Base-by-base conservation (phyloP, 2,113 vertebrate species). In the Heliornis fulica region DNA sequence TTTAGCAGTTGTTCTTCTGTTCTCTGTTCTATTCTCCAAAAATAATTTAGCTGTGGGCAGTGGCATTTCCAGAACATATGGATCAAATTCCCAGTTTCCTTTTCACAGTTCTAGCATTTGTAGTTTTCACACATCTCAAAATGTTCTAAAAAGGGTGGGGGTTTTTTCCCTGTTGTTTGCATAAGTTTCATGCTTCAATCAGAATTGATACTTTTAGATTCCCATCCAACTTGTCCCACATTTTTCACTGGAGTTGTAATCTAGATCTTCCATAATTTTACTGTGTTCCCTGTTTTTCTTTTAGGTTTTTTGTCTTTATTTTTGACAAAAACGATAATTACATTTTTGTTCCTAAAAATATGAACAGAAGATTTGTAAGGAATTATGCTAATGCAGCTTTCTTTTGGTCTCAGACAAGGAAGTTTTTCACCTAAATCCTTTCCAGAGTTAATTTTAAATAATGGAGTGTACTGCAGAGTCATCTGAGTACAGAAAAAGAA, bases 41-140 rank as follows among this genome's bases (percentile, higher is more conserved):
- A 95, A 96, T 94, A 97, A 90, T 95, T 92, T 91, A 90, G 81
- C 79, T 88, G 96, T 97, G 79, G 96, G 96, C 87, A 96, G 87
- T 96, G 93, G 91, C 96, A 97, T 97, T 97, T 97, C 95, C 96
- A 96, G 92, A 97, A 94, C 96, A 97, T 96, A 97, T 96, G 96
- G 95, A 96, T 94, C 95, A 95, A 87, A 97, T 96, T 96, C 87
- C 96, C 84, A 96, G 94, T 96, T 97, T 97, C 96, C 94, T 95
- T 86, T 95, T 96, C 95, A 95, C 94, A 95, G 96, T 88, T 96
- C 93, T 94, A 96, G 95, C 95, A 90, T 95, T 96, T 95, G 94
- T 95, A 97, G 91, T 96, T 96, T 97, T 97, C 96, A 95, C 96
- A 97, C 95, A 83, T 96, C 84, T 96, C 89, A 95, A 93, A 96